Base-by-base conservation (phyloP, 1,140 invertebrate genomes). In the Drosophila kohkoa region DNA sequence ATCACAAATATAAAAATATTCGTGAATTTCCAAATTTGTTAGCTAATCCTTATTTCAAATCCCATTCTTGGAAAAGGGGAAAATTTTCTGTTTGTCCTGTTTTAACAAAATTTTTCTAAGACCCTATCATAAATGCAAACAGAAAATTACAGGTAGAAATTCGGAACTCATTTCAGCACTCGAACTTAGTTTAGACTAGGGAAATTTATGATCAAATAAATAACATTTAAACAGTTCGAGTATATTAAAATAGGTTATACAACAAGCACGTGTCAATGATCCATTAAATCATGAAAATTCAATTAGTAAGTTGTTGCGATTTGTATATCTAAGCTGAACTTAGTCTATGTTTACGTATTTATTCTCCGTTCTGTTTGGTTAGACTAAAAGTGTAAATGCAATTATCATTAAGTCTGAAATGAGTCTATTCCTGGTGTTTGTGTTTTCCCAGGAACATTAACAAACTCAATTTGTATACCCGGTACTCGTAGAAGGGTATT, bases 41-140 rank as follows among this genome's bases (percentile, higher is more conserved):
- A 20, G 32, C 28, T 78, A 71, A 71, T 65, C 48, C 55, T 74
- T 70, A 79, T 87, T 79, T 68, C 79, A 82, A 77, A 79, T 87
- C 83, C 72, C 79, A 87, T 82, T 86, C 72, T 82, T 87, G 71
- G 15, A 66, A 63, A 73, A 58, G 41, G 10, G 8, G 20, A 13
- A 66, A 66, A 76, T 79, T 87, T 86, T 82, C 79, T 11, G 49
- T 32, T 66, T 41, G 68, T 48, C 3, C 52, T 32, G 1, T 5
- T 8, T 38, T 3, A 38, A 38, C 8, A 8, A 57, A 25, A 82
- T 86, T 51, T 60, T 28, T 13, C 52, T 75, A 86, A 41, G 7
- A 45, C 16, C 15, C 11, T 8, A 55, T 5, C 20, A 43, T 20
- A 64, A 51, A 35, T 8, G 11, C 43, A 38, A 62, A 60, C 7